phyloP scores from a whole-genome alignment of 1,140 invertebrate species.

The Aphis craccivora region DNA sequence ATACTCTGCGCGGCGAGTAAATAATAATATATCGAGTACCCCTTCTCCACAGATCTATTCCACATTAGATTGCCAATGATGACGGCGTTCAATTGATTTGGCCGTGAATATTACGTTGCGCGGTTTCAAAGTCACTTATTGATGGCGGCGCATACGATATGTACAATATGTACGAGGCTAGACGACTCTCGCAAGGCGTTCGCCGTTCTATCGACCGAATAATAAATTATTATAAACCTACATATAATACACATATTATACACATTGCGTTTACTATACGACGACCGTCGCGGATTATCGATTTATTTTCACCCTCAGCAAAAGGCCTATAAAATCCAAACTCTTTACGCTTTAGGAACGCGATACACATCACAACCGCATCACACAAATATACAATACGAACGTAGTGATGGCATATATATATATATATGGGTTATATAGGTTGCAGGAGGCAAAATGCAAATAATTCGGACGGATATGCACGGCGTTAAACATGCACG shows the following conservation, averaged over 20 bases:
- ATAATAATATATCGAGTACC: not conserved
- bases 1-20: not conserved
- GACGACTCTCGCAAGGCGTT: not conserved
- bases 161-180: not conserved
- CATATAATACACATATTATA: not conserved
- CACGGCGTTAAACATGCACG: not conserved
- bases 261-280: not conserved
- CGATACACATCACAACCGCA: not conserved
- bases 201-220: conserved; percentile 3
- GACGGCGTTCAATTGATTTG: conserved; percentile 39
- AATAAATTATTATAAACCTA: not conserved
- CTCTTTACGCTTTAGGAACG: not conserved
- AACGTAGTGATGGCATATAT: not conserved
- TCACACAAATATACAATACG: not conserved
- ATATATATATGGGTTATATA: not conserved
- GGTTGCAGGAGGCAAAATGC: too few species aligned
- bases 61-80: conserved; percentile 20
- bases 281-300: not conserved
- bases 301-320: not conserved
- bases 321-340: not conserved
- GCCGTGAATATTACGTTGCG: conserved; percentile 23
- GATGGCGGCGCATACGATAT: too few species aligned
- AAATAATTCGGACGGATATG: not conserved
- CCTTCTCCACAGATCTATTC: not conserved
- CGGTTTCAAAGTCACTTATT: conserved; percentile 49